phyloP scores from a whole-genome alignment of 2,113 vertebrate species.

The Shinisaurus crocodilurus region DNA sequence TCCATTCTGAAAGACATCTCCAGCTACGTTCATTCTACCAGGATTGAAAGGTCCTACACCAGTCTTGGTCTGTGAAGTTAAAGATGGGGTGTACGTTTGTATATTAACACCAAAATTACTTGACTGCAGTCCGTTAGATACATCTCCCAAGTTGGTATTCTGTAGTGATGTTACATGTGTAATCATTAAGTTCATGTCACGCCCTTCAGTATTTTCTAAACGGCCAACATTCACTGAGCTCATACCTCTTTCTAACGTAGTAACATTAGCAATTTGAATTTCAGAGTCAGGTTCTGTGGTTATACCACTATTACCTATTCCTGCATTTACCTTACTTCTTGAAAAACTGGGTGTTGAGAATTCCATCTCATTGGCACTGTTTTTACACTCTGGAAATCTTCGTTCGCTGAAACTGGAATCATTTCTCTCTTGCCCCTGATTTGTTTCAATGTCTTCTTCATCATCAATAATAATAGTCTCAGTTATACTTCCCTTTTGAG shows the following conservation, averaged over 20 bases:
- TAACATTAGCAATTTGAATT: conserved; percentile 96
- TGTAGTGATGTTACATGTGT: conserved; percentile 97
- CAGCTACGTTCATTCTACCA: conserved; percentile 87
- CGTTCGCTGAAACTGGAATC: conserved; percentile 78
- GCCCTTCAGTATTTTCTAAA: conserved; percentile 77
- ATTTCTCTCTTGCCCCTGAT: conserved; percentile 83
- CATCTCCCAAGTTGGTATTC: conserved; percentile 80
- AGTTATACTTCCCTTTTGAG: conserved; percentile 83
- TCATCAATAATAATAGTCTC: conserved; percentile 99
- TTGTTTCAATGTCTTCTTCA: conserved; percentile 89
- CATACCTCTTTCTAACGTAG: conserved; percentile 88
- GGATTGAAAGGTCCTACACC: conserved; percentile 93
- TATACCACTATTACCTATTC: conserved; percentile 83
- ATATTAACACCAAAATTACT: conserved; percentile 91
- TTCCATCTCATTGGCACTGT: conserved; percentile 80
- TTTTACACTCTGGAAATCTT: conserved; percentile 81
- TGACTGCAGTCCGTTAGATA: conserved; percentile 92
- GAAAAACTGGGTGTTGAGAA: conserved; percentile 83
- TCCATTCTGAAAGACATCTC: conserved; percentile 94
- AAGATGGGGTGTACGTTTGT: conserved; percentile 85
- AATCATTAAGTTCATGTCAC: conserved; percentile 96
- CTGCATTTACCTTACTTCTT: conserved; percentile 86
- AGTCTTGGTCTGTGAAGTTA: conserved; percentile 86
- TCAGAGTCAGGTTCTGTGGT: conserved; percentile 96
- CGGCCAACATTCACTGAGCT: conserved; percentile 79